Base-by-base conservation (phyloP, 2,113 vertebrate species). In the Platycercus adscitus region DNA sequence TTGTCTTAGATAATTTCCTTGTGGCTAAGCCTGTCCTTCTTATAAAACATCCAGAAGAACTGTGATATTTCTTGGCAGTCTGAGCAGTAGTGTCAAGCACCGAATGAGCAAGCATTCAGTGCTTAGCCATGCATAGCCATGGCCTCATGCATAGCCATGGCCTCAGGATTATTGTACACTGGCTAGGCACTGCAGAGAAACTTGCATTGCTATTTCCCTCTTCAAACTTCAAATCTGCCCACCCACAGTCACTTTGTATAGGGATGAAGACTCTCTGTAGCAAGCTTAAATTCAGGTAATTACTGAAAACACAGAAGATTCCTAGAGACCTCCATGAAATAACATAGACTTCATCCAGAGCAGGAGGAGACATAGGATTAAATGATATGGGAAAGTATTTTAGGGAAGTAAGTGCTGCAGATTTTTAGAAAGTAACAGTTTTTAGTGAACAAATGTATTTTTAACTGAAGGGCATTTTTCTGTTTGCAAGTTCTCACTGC, bases 1-100 rank as follows among this genome's bases (percentile, higher is more conserved):
- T 81, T 78, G n/a, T 60, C 71, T 63, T 55, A 55, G 68, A 43
- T 83, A 90, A 60, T 39, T 84, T 93, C 79, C 60, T 94, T 88
- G 72, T 88, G 69, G 69, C 76, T 91, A 86, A 83, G 46, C 21
- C 72, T 95, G 88, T 91, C 60, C 11, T 52, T 89, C 84, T 52
- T 37, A 56, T 10, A 78, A 88, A 92, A 46, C n/a, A 81, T 64
- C 88, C 79, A 83, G 14, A 82, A 75, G 31, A 78, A 68, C 0
- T 71, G 86, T 90, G 93, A 96, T 61, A 86, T 52, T 60, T 81
- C 80, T 79, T 94, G 93, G 95, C 92, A 96, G 88, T 23, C 72
- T 64, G 60, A 94, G 76, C 33, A 75, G 50, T 47, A 64, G 64
- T 65, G 92, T 68, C 86, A 94, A 84, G 72, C 56, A 49, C 39